Evolutionary conservation across 37 sponge, comb jelly and placozoan species (phyloP).

Genomic region (Dysidea cf. avara): DNA sequence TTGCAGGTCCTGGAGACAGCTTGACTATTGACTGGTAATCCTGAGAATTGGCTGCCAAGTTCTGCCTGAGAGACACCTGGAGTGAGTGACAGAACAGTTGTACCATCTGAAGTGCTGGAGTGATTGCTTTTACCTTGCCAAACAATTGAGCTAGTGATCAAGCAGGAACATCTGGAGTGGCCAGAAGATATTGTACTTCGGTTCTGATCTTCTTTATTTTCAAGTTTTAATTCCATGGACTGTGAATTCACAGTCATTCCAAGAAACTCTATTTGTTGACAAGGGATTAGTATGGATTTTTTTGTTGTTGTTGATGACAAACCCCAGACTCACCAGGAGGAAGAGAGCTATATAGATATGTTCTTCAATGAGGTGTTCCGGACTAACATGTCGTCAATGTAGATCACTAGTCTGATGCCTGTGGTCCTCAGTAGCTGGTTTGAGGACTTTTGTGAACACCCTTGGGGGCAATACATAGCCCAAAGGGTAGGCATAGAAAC

Average conservation of each 20-base stretch:
- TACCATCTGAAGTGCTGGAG: conserved; percentile 14
- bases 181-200: neutral
- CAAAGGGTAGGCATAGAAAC: too few species aligned
- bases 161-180: neutral
- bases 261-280: conserved; percentile 28
- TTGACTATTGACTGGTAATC: neutral
- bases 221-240: too few species aligned
- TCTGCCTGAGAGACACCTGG: neutral
- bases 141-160: conserved; percentile 3
- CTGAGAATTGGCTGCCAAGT: neutral
- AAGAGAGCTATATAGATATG: neutral
- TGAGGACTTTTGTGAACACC: conserved; percentile 7
- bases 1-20: neutral
- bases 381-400: conserved; percentile 7
- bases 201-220: too few species aligned
- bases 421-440: neutral
- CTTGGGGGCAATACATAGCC: conserved; percentile 18
- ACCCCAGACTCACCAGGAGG: conserved; percentile 1
- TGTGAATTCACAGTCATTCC: conserved; percentile 25
- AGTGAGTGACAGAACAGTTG: conserved; percentile 7
- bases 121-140: conserved; percentile 23
- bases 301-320: conserved; percentile 10
- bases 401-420: neutral
- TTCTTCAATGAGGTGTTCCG: neutral
- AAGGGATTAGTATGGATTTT: conserved; percentile 6